Percentiles rank a stretch among this genome's conserved stretches.
Conservation (phyloP, 2,888 invertebrate species). For the Tromatobia lineatoria region DNA sequence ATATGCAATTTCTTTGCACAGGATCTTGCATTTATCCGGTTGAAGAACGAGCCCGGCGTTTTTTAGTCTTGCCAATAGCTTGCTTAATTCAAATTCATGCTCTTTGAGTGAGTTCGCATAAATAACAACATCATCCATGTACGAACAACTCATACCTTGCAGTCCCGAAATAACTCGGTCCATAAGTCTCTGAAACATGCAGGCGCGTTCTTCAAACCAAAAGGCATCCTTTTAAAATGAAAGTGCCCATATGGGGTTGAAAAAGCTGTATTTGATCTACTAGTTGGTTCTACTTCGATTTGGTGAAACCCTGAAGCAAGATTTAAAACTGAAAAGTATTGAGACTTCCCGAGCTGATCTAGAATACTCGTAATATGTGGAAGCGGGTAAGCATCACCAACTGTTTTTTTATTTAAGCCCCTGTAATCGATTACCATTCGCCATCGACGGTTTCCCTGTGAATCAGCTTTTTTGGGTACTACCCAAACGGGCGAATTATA, state of each 20-base stretch:
- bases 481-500: too few species aligned
- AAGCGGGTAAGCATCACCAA: too few species aligned
- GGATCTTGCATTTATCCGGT: too few species aligned
- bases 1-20: too few species aligned
- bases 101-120: too few species aligned
- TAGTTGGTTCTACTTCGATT: not conserved
- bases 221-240: not conserved
- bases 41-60: not conserved
- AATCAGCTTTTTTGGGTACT: not conserved
- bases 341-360: constrained; percentile 4
- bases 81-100: too few species aligned
- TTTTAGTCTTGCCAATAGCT: too few species aligned
- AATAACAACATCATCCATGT: too few species aligned
- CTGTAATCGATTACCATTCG: constrained; percentile 6
- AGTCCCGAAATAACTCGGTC: not conserved
- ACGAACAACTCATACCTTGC: too few species aligned
- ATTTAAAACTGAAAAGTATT: constrained; percentile 1
- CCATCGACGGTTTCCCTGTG: not conserved
- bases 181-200: constrained; percentile 4
- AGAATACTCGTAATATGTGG: not conserved
- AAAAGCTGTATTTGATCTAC: constrained; percentile 10
- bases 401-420: not conserved
- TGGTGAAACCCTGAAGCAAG: not conserved
- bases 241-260: constrained; percentile 4
- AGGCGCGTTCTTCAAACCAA: not conserved